phyloP scores from a whole-genome alignment of 2,113 vertebrate genomes.

The Pleuronectes platessa region DNA sequence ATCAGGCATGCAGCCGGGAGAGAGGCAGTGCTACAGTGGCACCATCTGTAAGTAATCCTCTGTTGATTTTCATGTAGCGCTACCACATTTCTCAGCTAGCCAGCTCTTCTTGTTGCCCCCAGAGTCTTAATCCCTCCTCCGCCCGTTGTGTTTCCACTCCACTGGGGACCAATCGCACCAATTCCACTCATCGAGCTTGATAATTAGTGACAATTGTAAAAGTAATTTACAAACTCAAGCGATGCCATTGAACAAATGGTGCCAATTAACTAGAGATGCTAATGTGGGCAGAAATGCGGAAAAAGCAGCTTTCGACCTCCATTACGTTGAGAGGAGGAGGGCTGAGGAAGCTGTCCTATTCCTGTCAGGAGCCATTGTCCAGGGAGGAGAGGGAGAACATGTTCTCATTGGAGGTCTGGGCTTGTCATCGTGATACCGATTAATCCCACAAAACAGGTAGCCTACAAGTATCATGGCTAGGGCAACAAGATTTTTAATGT shows the following conservation, averaged over 20 bases:
- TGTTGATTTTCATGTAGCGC: constrained; percentile 55
- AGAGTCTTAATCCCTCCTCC: constrained; percentile 72
- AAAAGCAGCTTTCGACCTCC: constrained; percentile 63
- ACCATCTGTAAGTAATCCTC: constrained; percentile 62
- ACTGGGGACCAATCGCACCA: constrained; percentile 74
- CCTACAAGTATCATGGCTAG: constrained; percentile 29
- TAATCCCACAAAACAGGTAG: constrained; percentile 41
- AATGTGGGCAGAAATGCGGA: constrained; percentile 76
- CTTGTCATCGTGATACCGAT: constrained; percentile 46
- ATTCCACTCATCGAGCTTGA: constrained; percentile 81
- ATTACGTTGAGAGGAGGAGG: constrained; percentile 59
- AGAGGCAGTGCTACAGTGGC: constrained; percentile 42
- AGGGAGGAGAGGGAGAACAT: constrained; percentile 34
- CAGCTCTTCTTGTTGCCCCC: constrained; percentile 53
- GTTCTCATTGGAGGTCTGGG: constrained; percentile 31
- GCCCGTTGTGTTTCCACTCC: constrained; percentile 73
- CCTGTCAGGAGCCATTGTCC: constrained; percentile 49
- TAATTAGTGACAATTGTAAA: constrained; percentile 84
- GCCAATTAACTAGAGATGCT: constrained; percentile 79
- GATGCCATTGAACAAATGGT: constrained; percentile 77
- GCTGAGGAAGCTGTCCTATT: constrained; percentile 55
- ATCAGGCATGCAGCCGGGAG: constrained; percentile 36
- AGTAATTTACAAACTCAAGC: constrained; percentile 78
- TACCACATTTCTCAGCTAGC: constrained; percentile 55
- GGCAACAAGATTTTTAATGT: constrained; percentile 50